phyloP scores from a whole-genome alignment of 1,140 invertebrate genomes.

The Ostrea edulis region DNA sequence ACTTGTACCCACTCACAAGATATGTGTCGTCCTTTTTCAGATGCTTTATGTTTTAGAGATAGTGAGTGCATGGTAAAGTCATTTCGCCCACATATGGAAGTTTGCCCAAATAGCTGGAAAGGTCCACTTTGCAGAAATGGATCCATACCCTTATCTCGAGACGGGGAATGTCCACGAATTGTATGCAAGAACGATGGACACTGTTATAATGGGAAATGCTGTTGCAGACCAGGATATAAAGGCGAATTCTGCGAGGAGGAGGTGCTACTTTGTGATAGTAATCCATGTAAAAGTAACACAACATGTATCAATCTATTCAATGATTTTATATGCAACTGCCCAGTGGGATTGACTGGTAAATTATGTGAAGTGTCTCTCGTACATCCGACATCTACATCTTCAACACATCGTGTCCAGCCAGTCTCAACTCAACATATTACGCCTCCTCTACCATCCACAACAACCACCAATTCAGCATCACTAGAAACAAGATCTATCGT shows the following conservation, averaged over 20 bases:
- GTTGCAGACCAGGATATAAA: constrained; percentile 46
- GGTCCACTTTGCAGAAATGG: constrained; percentile 50
- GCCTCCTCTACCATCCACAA: neutral
- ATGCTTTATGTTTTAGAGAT: constrained; percentile 6
- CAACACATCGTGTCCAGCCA: neutral
- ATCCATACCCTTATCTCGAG: constrained; percentile 9
- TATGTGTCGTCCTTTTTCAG: neutral
- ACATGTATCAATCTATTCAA: constrained; percentile 26
- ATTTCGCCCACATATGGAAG: constrained; percentile 32
- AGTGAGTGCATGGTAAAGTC: constrained; percentile 37
- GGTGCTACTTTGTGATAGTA: constrained; percentile 33
- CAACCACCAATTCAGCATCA: neutral
- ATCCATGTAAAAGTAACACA: constrained; percentile 44
- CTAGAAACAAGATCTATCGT: neutral
- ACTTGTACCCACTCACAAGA: constrained; percentile 12
- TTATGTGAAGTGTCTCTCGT: constrained; percentile 18
- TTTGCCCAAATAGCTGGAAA: constrained; percentile 43
- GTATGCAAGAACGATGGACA: constrained; percentile 54
- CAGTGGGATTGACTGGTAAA: constrained; percentile 8
- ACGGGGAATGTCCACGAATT: constrained; percentile 49
- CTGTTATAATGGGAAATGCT: constrained; percentile 52
- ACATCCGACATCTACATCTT: neutral
- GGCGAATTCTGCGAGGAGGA: constrained; percentile 52
- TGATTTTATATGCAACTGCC: constrained; percentile 10
- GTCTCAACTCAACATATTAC: neutral